phyloP scores from a whole-genome alignment of 2,797 vertebrate species.

The Lagocephalus sceleratus region DNA sequence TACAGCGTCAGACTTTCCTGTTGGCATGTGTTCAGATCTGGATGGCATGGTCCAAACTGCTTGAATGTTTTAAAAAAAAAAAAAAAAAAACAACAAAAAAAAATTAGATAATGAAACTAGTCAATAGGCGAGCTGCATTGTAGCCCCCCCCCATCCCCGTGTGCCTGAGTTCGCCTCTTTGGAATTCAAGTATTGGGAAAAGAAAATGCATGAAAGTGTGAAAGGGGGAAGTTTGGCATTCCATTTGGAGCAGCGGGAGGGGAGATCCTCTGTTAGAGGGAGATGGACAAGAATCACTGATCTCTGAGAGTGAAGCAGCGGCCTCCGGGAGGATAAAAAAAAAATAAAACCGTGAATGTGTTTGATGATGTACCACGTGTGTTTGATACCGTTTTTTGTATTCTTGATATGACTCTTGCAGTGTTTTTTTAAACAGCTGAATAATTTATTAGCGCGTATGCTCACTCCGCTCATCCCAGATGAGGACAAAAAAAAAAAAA shows the following conservation, averaged over 20 bases:
- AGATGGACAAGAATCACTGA: constrained; percentile 23
- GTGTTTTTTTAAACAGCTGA: constrained; percentile 64
- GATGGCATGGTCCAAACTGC: constrained; percentile 40
- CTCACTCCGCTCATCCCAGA: constrained; percentile 71
- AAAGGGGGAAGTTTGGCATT: constrained; percentile 19
- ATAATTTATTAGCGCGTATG: constrained; percentile 75
- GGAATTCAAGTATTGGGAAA: constrained; percentile 12
- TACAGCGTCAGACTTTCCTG: constrained; percentile 65
- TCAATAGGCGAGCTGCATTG: constrained; percentile 29
- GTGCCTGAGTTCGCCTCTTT: constrained; percentile 49
- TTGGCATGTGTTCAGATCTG: constrained; percentile 52
- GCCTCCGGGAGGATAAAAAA: constrained; percentile 16
- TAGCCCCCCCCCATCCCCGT: too few species aligned
- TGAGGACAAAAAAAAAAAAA: constrained; percentile 65
- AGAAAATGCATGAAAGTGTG: neutral
- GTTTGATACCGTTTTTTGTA: constrained; percentile 76
- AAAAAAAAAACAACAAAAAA: constrained; percentile 1
- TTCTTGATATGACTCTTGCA: constrained; percentile 62
- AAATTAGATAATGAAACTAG: constrained; percentile 12
- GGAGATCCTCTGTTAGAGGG: constrained; percentile 35
- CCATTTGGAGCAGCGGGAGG: constrained; percentile 7
- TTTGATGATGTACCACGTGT: constrained; percentile 60
- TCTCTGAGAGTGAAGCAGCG: constrained; percentile 33
- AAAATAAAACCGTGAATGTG: constrained; percentile 38
- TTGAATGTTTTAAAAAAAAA: constrained; percentile 46